Evolutionary conservation across 2,113 vertebrate genomes (phyloP).

Genomic region (Pimephales promelas): DNA sequence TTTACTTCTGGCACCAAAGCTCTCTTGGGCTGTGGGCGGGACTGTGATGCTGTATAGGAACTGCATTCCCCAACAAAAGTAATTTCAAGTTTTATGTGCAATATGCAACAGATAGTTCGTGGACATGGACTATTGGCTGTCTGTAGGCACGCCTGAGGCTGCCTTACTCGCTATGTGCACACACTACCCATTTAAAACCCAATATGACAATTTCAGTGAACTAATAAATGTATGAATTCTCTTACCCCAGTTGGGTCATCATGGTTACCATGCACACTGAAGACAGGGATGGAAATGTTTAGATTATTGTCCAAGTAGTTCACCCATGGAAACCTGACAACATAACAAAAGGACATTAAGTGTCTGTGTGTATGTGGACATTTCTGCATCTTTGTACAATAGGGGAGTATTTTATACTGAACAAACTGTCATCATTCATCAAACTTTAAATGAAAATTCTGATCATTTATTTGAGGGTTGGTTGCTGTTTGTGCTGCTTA

Average conservation of each 20-base stretch:
- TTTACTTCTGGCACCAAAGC: no score
- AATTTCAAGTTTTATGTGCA: neutral
- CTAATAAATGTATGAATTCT: neutral
- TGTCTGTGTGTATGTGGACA: neutral
- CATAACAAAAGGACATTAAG: neutral
- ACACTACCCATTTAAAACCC: neutral
- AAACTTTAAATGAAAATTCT: neutral
- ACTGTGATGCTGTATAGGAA: no score
- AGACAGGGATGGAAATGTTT: slow-evolving; percentile 94
- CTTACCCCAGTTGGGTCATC: slow-evolving; percentile 98
- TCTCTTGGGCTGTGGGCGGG: no score
- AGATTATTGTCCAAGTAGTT: slow-evolving; percentile 96
- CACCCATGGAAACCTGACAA: slow-evolving; percentile 92
- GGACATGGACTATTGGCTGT: no score
- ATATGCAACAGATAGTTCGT: neutral
- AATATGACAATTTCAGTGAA: neutral
- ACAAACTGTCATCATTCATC: neutral
- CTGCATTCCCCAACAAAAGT: neutral
- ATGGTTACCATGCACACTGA: slow-evolving; percentile 98
- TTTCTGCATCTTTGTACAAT: neutral
- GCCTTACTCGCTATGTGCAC: no score
- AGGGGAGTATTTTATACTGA: neutral
- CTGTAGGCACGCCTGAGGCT: neutral
- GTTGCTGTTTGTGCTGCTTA: neutral
- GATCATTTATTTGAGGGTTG: neutral